Evolutionary conservation across 35 echinoderm and acorn worm genomes (phyloP), one percentile per base, ranked within the genome.

Genomic region (Holothuria glaberrima): DNA sequence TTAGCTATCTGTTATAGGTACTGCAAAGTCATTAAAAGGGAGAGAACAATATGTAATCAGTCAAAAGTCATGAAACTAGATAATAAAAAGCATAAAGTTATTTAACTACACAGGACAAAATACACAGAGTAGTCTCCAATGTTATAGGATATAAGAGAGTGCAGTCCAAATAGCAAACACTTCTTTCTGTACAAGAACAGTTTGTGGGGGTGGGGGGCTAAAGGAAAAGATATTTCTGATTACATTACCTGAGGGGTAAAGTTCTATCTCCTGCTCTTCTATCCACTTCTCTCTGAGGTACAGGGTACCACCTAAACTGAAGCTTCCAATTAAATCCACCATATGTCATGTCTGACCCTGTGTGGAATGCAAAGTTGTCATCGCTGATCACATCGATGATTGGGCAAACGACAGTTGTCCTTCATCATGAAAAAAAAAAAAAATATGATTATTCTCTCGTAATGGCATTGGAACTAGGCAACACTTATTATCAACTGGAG

Each of bases 301-400:
- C 93, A 19, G 93, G 93, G 65, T 99, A 99, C 97, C 97, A 99
- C 21, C 97, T 82, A 83, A 99, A 99, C 65, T 99, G 91, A 10
- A 99, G 71, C 83, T 99, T 99, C 97, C 97, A 99, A 65, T 99
- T 99, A 63, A 99, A 99, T 50, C 97, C 97, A 70, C 97, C 97
- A 65, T 99, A 99, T 0, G 97, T 99, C 97, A 95, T 87, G 69
- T 99, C 97, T 19, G 97, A 99, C 2, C 97, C 97, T 4, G 97
- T 94, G 85, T 99, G 97, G 91, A 93, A 99, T 25, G 91, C 97
- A 93, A 99, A 99, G 73, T 94, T 95, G 35, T 95, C 97, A 60
- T 98, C 95, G 45, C 95, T 98, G 32, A 98, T 98, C 5, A 98
- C 95, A 66, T 94, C 95, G 52, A 98, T 98, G 90, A 98, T 98